A percentile compares a stretch with the other conserved stretches of the same genome.
Evolutionary conservation across 2,888 invertebrate species (phyloP).

Genomic region (Ectemnius lituratus): DNA sequence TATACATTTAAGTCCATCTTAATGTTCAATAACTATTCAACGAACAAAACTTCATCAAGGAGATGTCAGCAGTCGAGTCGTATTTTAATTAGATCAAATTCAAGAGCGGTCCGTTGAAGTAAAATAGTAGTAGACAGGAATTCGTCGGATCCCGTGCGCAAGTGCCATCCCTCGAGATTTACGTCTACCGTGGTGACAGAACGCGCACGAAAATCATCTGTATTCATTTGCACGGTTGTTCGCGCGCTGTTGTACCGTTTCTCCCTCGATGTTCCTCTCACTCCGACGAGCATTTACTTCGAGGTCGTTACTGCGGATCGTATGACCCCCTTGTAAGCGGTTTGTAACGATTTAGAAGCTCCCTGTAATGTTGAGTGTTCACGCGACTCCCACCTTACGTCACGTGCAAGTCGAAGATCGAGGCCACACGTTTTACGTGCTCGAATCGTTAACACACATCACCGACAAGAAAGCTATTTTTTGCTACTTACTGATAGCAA

Average conservation of each 20-base stretch:
- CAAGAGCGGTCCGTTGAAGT: slow-evolving; percentile 48
- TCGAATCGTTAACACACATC: too few species aligned
- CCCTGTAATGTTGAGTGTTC: slow-evolving; percentile 20
- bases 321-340: slow-evolving; percentile 51
- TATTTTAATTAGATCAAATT: slow-evolving; percentile 63
- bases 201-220: slow-evolving; percentile 56
- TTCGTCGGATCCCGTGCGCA: not conserved
- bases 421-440: too few species aligned
- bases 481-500: too few species aligned
- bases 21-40: not conserved
- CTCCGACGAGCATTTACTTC: slow-evolving; percentile 32
- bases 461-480: too few species aligned
- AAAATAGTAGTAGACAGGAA: slow-evolving; percentile 46
- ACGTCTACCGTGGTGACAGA: slow-evolving; percentile 42
- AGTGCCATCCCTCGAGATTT: slow-evolving; percentile 13
- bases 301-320: slow-evolving; percentile 42
- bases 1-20: too few species aligned
- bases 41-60: not conserved
- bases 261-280: slow-evolving; percentile 24
- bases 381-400: not conserved
- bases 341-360: slow-evolving; percentile 55
- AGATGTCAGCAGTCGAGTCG: slow-evolving; percentile 20
- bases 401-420: too few species aligned
- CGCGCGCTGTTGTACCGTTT: slow-evolving; percentile 23
- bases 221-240: slow-evolving; percentile 58